These are phyloP conservation scores for Drosophila mimetica DNA, from an alignment of 2,888 invertebrate genomes.

Conservation along the genomic window DNA sequence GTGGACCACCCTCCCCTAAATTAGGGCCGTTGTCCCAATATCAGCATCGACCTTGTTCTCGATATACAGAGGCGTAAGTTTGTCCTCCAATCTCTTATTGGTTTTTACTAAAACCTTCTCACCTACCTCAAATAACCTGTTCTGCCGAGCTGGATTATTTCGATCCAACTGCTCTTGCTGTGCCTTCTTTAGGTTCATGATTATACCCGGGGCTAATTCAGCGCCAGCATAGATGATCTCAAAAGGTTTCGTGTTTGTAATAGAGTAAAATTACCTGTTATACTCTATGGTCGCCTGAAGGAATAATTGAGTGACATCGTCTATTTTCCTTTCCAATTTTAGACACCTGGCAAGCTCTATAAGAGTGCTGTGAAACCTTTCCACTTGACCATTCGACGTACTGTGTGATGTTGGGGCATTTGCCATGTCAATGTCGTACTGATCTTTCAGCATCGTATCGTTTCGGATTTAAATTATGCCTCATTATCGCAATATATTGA, in stretches of 20 bases:
- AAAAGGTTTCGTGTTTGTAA: background rate
- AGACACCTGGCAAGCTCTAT: constrained; percentile 2
- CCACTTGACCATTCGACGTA: background rate
- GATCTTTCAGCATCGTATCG: too few species aligned
- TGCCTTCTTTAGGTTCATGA: too few species aligned
- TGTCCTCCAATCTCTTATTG: background rate
- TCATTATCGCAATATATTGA: background rate
- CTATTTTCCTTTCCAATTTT: constrained; percentile 7
- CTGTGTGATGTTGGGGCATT: constrained; percentile 6
- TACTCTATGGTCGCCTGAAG: constrained; percentile 7
- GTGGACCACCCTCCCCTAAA: too few species aligned
- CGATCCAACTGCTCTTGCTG: background rate
- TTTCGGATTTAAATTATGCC: too few species aligned
- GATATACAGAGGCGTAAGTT: background rate
- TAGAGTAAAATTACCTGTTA: background rate
- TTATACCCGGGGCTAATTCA: background rate
- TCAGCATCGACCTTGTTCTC: background rate
- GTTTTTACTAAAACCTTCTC: background rate
- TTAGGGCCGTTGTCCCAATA: background rate
- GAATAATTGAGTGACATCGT: background rate
- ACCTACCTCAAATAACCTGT: background rate
- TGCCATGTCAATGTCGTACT: too few species aligned
- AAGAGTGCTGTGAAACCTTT: constrained; percentile 5
- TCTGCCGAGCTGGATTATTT: background rate
- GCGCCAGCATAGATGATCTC: background rate